phyloP scores from a whole-genome alignment of 37 sponge, comb jelly and placozoan genomes.

The Spongilla lacustris region DNA sequence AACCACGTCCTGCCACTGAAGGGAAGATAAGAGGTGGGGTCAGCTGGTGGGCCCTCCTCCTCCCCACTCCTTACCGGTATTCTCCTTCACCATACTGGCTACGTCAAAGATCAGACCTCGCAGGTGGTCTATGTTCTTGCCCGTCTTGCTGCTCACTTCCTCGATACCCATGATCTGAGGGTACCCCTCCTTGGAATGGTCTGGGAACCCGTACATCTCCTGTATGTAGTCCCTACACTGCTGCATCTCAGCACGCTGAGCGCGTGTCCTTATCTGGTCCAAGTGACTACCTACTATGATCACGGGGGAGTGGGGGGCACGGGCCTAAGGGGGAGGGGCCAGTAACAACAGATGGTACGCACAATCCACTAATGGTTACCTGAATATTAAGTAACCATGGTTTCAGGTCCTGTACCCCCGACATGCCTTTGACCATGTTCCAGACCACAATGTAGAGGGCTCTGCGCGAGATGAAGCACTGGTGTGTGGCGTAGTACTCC shows the following conservation, averaged over 20 bases:
- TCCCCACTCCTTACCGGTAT: conserved; percentile 36
- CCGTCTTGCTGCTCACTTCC: conserved; percentile 65
- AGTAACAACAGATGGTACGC: not conserved
- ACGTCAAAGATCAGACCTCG: conserved; percentile 74
- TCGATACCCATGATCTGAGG: conserved; percentile 56
- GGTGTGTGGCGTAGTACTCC: conserved; percentile 85
- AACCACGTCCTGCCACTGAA: conserved; percentile 43
- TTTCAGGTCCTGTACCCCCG: conserved; percentile 59
- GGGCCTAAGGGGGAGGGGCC: conserved; percentile 49
- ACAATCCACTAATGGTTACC: conserved; percentile 20
- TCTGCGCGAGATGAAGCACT: conserved; percentile 75
- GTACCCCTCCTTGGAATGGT: not conserved
- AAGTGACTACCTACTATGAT: conserved; percentile 79
- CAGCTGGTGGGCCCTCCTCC: not conserved
- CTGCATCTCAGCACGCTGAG: conserved; percentile 1
- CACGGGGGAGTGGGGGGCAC: conserved; percentile 77
- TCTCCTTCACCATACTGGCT: conserved; percentile 74
- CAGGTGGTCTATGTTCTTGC: conserved; percentile 49
- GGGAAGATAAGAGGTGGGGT: not conserved
- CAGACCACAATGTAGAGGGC: conserved; percentile 84
- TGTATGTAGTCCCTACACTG: conserved; percentile 16
- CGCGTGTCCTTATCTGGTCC: conserved; percentile 42
- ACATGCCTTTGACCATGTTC: conserved; percentile 67
- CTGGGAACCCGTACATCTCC: not conserved
- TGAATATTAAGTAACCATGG: conserved; percentile 86